Percentiles rank a stretch among this genome's conserved stretches.
Evolutionary conservation across 2,888 invertebrate species (phyloP).

Genomic region (Axea sp.): DNA sequence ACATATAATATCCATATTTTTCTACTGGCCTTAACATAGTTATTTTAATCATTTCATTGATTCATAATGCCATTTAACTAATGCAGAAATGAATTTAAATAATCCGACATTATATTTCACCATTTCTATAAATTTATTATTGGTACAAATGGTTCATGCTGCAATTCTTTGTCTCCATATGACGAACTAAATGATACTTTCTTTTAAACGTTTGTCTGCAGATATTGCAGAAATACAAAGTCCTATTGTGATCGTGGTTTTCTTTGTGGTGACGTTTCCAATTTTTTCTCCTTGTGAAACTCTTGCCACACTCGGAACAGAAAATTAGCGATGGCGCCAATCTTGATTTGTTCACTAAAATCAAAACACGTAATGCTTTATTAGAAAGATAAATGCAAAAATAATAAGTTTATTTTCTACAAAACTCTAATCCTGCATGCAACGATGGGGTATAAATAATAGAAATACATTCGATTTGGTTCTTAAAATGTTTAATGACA

Average conservation of each 20-base stretch:
- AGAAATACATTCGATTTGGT: neutral
- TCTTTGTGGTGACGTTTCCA: conserved; percentile 67
- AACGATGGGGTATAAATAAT: neutral
- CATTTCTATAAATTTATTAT: too few species aligned
- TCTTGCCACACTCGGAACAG: conserved; percentile 65
- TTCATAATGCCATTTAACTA: too few species aligned
- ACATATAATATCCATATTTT: too few species aligned
- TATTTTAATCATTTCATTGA: too few species aligned
- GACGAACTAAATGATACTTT: conserved; percentile 87
- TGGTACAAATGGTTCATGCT: conserved; percentile 7
- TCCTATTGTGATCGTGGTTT: conserved; percentile 64
- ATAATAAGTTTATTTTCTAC: neutral
- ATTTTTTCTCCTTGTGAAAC: conserved; percentile 68
- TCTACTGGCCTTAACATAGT: too few species aligned
- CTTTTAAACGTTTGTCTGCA: conserved; percentile 88
- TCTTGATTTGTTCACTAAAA: conserved; percentile 46
- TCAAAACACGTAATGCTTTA: conserved; percentile 20
- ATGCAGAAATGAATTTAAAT: too few species aligned
- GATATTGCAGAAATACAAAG: conserved; percentile 82
- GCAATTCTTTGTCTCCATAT: conserved; percentile 79
- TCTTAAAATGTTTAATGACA: conserved; percentile 12
- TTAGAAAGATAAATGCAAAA: neutral
- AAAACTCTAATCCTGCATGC: conserved; percentile 7
- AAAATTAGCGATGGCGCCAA: conserved; percentile 22
- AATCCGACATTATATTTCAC: too few species aligned